Percentiles rank a stretch among this genome's conserved stretches.
Conservation (phyloP, 2,113 vertebrate genomes). For the Marmota flaviventris region DNA sequence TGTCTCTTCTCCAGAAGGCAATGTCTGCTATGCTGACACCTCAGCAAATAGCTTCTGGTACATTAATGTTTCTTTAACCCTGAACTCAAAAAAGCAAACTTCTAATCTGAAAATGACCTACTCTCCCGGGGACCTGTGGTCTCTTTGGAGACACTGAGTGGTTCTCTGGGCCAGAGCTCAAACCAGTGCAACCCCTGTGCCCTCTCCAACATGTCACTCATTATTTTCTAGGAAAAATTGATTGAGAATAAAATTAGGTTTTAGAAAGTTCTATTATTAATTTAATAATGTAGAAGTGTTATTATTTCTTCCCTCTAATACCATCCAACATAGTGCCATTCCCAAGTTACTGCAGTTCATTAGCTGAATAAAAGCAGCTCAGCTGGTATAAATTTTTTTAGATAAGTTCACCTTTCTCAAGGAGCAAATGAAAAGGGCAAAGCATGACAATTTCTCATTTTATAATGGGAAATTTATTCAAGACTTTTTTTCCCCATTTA, state of each 20-base stretch:
- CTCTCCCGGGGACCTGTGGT: too few relatives aligned
- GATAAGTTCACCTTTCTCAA: slow-evolving; percentile 83
- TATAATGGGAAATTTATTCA: slow-evolving; percentile 87
- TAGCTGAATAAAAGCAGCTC: slow-evolving; percentile 75
- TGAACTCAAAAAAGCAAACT: slow-evolving; percentile 46
- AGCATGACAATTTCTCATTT: slow-evolving; percentile 83
- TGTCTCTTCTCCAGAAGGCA: slow-evolving; percentile 53
- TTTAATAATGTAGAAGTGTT: slow-evolving; percentile 67
- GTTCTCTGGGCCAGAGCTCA: neutral
- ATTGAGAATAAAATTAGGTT: slow-evolving; percentile 38
- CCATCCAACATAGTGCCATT: neutral
- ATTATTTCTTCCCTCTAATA: slow-evolving; percentile 26
- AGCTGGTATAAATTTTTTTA: slow-evolving; percentile 72
- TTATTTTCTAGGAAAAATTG: neutral
- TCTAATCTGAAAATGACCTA: neutral
- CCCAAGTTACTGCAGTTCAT: slow-evolving; percentile 80
- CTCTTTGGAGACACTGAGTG: neutral
- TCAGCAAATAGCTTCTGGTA: neutral
- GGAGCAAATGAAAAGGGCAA: slow-evolving; percentile 85
- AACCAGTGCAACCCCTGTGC: neutral
- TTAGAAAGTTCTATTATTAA: slow-evolving; percentile 43
- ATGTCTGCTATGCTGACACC: neutral
- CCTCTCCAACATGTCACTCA: neutral
- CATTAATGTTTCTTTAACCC: neutral
- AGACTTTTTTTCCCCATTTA: slow-evolving; percentile 75